Base-by-base conservation (phyloP, 2,113 vertebrate genomes). In the Regulus satrapa region DNA sequence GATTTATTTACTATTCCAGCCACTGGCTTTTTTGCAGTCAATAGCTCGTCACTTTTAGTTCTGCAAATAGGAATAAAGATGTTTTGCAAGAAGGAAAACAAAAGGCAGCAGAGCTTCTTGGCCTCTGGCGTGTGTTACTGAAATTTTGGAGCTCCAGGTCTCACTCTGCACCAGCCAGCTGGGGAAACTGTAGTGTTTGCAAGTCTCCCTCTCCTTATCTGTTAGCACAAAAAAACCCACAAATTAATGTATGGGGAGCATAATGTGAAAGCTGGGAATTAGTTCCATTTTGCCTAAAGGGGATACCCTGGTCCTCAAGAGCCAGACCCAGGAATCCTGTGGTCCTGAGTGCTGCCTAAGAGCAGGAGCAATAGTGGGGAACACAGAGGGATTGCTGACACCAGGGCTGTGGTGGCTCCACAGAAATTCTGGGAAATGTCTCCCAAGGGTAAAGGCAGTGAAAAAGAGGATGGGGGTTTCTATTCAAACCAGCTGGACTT, bases 1-100 rank as follows among this genome's bases (percentile, higher is more conserved):
- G 87, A 91, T 95, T 92, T 95, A 93, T 95, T 93, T 89, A 89
- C 92, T 89, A 25, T 46, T 63, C 85, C 71, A 88, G 84, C 41
- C 67, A 49, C 71, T 82, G 81, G 38, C 72, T 91, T 69, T 55
- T 62, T 52, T 48, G 66, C 48, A 88, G 62, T 68, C 66, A 56
- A 45, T 56, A 94, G 58, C 26, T 89, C 78, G 31, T 88, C 32
- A 24, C 54, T 95, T 76, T 41, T 72, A 63, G n/a, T 52, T 52
- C 81, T 79, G 63, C 64, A 85, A 68, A 40, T 34, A 56, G 66
- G 45, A 78, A 81, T 68, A 68, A 77, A 94, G 56, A 72, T 54
- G 32, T 82, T 86, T 64, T 52, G 26, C 34, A 59, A 76, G 67
- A 71, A 89, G 48, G 29, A 51, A 73, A 49, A 51, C 9, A 66